Evolutionary conservation across 1,140 invertebrate species (phyloP).

Genomic region (Heterodera schachtii): DNA sequence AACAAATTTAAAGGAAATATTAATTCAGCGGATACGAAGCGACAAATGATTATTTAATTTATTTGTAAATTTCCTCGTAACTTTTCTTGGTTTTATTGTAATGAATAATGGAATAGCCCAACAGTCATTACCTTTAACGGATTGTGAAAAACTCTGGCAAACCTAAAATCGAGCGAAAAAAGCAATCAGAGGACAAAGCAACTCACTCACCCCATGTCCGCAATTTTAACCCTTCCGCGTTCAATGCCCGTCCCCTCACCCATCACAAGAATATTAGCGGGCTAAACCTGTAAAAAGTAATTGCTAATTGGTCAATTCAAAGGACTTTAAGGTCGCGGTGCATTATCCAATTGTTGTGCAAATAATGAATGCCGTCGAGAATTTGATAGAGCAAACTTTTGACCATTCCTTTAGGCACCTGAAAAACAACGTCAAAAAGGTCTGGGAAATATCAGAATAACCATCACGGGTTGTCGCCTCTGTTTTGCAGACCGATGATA

Average conservation of each 20-base stretch:
- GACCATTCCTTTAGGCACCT: slow-evolving; percentile 89
- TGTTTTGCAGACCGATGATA: slow-evolving; percentile 97
- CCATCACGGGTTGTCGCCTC: slow-evolving; percentile 81
- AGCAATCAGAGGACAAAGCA: too few species aligned
- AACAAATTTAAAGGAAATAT: too few species aligned
- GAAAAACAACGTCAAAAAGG: slow-evolving; percentile 1
- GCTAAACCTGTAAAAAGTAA: not conserved
- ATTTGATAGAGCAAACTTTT: slow-evolving; percentile 98
- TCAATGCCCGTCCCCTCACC: slow-evolving; percentile 82
- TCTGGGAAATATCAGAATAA: not conserved
- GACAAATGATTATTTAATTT: too few species aligned
- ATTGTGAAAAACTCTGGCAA: slow-evolving; percentile 97
- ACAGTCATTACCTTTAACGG: slow-evolving; percentile 76
- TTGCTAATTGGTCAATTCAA: not conserved
- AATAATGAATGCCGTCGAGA: slow-evolving; percentile 96
- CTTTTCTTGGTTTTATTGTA: slow-evolving; percentile 3
- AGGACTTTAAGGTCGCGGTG: slow-evolving; percentile 88
- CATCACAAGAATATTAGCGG: slow-evolving; percentile 99
- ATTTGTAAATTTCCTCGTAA: too few species aligned
- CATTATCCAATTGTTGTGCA: slow-evolving; percentile 99
- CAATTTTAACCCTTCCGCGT: slow-evolving; percentile 75
- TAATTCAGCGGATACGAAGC: too few species aligned
- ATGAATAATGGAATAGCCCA: not conserved
- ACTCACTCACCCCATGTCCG: slow-evolving; percentile 83
- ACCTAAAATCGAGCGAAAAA: slow-evolving; percentile 66